Evolutionary conservation across 2,888 invertebrate species (phyloP).

Genomic region (Callyntrura guangdongensis): DNA sequence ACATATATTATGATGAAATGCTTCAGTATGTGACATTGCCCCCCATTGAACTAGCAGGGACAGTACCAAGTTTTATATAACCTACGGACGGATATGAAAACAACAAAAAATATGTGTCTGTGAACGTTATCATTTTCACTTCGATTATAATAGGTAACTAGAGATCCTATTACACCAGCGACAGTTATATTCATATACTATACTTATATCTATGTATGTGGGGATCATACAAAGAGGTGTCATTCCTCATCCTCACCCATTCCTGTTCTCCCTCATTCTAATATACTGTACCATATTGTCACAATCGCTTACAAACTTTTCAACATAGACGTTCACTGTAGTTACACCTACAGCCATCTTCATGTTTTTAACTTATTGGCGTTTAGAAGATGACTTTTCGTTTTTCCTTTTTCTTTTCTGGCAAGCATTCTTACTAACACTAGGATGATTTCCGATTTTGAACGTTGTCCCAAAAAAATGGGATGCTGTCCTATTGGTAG

Average conservation of each 20-base stretch:
- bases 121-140: conserved; percentile 25
- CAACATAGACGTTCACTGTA: not conserved
- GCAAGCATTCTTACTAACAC: conserved; percentile 60
- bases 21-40: no score
- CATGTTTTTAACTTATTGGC: conserved; percentile 66
- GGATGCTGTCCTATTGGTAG: not conserved
- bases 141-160: not conserved
- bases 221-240: conserved; percentile 38
- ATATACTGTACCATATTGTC: conserved; percentile 31
- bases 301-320: conserved; percentile 1
- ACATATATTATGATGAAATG: no score
- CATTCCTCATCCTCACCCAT: conserved; percentile 24
- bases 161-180: no score
- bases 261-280: conserved; percentile 12
- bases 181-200: no score
- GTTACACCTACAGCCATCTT: not conserved
- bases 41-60: not conserved
- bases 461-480: conserved; percentile 48
- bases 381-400: conserved; percentile 64
- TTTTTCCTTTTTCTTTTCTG: conserved; percentile 52
- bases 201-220: no score
- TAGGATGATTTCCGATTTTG: conserved; percentile 59
- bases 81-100: not conserved
- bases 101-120: not conserved
- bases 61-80: no score